Evolutionary conservation across 2,888 invertebrate species (phyloP).

Genomic region (Apantesis nais): DNA sequence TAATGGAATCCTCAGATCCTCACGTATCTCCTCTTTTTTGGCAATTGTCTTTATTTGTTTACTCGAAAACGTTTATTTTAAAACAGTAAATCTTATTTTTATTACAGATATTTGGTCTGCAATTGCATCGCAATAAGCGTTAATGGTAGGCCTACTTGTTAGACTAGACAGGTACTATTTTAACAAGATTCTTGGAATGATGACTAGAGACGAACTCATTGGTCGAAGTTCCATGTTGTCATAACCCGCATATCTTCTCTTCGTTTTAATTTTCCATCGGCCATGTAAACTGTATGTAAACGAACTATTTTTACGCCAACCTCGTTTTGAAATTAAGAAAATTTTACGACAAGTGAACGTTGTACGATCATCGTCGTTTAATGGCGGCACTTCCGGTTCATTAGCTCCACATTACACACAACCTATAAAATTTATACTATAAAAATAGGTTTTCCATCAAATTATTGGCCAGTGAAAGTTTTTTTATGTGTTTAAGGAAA

Average conservation of each 20-base stretch:
- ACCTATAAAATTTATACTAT: conserved; percentile 40
- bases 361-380: conserved; percentile 42
- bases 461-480: conserved; percentile 34
- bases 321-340: conserved; percentile 53
- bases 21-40: too few relatives aligned
- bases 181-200: not conserved
- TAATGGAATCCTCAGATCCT: too few relatives aligned
- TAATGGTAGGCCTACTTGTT: too few relatives aligned
- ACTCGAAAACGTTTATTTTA: too few relatives aligned
- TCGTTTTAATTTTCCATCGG: conserved; percentile 3
- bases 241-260: not conserved
- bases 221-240: not conserved
- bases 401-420: conserved; percentile 39
- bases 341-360: conserved; percentile 53
- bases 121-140: too few relatives aligned
- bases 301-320: conserved; percentile 45
- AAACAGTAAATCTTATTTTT: too few relatives aligned
- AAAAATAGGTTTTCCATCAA: conserved; percentile 41
- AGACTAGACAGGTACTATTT: too few relatives aligned
- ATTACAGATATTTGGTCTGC: too few relatives aligned
- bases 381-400: conserved; percentile 51
- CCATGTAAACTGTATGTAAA: conserved; percentile 15
- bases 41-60: too few relatives aligned
- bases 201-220: not conserved
- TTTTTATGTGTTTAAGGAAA: conserved; percentile 19